These are phyloP conservation scores for Brotula barbata DNA, from an alignment of 2,797 vertebrate species.

Conservation along the genomic window DNA sequence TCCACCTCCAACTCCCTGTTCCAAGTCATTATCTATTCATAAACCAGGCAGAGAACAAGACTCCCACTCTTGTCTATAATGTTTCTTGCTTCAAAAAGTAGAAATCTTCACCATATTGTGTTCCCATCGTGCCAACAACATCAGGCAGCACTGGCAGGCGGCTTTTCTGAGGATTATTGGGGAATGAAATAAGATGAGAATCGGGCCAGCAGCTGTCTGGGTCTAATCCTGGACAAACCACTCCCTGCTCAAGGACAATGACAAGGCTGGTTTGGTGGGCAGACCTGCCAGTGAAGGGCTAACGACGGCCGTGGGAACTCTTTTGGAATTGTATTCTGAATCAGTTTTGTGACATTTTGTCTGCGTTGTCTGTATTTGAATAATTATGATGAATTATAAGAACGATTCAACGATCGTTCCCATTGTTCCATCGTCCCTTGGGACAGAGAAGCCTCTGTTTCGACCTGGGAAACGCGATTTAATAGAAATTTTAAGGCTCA, in stretches of 20 bases:
- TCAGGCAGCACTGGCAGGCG: slow-evolving; percentile 27
- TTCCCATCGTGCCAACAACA: slow-evolving; percentile 30
- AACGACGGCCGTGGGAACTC: slow-evolving; percentile 40
- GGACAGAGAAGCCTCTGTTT: slow-evolving; percentile 28
- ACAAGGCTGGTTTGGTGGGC: slow-evolving; percentile 53
- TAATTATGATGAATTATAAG: slow-evolving; percentile 7
- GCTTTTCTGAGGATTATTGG: slow-evolving; percentile 62
- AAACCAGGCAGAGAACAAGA: slow-evolving; percentile 39
- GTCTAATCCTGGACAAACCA: slow-evolving; percentile 64
- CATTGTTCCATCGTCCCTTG: slow-evolving; percentile 20
- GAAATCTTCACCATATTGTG: slow-evolving; percentile 5
- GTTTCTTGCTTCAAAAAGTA: slow-evolving; percentile 20
- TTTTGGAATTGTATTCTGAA: slow-evolving; percentile 42
- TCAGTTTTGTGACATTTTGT: slow-evolving; percentile 28
- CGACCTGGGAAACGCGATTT: slow-evolving; percentile 60
- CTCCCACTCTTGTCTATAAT: slow-evolving; percentile 33
- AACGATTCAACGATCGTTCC: slow-evolving; percentile 34
- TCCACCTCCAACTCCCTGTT: slow-evolving; percentile 34
- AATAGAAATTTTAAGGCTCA: slow-evolving; percentile 36
- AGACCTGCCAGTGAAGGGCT: slow-evolving; percentile 30
- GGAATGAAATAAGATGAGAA: slow-evolving; percentile 52
- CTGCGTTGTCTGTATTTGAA: too few relatives aligned
- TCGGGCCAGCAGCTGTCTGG: slow-evolving; percentile 53
- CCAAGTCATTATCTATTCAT: slow-evolving; percentile 61
- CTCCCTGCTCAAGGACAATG: slow-evolving; percentile 68